Evolutionary conservation across 2,888 invertebrate species (phyloP), one percentile per base, ranked within the genome.

Genomic region (Orchesellides sinensis): DNA sequence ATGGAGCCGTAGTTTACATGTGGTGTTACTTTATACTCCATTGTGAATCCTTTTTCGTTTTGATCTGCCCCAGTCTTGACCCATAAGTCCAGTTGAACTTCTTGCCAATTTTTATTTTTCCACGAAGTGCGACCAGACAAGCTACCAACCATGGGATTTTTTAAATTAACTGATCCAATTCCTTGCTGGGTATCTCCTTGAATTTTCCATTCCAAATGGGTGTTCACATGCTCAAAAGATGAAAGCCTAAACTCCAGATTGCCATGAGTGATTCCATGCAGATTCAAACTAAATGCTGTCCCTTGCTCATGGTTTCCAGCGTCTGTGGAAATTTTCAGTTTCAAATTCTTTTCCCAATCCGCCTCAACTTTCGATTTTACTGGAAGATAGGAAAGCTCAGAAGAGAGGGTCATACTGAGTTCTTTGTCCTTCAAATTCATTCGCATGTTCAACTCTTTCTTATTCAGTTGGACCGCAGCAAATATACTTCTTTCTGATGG

Each of bases 191-290:
- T 6, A 19, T 61, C 74, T 10, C 87, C 87, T 12, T 87, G 74
- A 19, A 86, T 65, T 29, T 77, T 70, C 88, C 88, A 88, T 10
- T 83, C 79, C 0, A 85, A 19, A 1, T 56, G 69, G 1, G 85
- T 70, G 6, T 66, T 84, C 10, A 85, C 65, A 63, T 81, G 84
- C 3, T 79, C 82, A 27, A 56, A 32, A 4, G 82, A 56, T 14
- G 85, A 82, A 40, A 85, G 83, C 0, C 66, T 65, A 10, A 87
- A 45, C 0, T 81, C 72, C 21, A 87, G 5, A n/a, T 79, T 79
- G 8, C 86, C 87, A 8, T 69, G 47, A 23, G 56, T 40, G 8
- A 86, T 49, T n/a, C 87, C 87, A 27, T 85, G 45, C 19, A 87
- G 77, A 14, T 83, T 69, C 14, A 83, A 45, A 0, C 59, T 70